Evolutionary conservation across 1,140 invertebrate species (phyloP), one percentile per base, ranked within the genome.

Genomic region (Polypedilum vanderplanki): DNA sequence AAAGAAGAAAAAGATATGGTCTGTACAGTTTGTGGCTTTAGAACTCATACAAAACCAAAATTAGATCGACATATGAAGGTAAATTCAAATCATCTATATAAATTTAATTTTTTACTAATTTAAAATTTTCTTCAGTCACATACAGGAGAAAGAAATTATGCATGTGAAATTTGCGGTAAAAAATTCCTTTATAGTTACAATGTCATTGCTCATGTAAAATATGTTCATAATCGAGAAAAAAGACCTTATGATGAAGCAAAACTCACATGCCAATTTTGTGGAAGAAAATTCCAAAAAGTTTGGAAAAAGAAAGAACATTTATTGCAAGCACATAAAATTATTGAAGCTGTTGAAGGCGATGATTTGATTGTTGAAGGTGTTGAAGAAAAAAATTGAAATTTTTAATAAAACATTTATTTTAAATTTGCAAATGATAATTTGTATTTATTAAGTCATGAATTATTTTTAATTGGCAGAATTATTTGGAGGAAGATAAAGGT

Each of bases 101-200:
- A n/a, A n/a, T n/a, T n/a, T n/a, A 33, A 33, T 33, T 33, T 33
- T 3, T 33, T 33, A 3, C 5, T 33, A 33, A 33, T 33, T 33
- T 33, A 33, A n/a, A n/a, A n/a, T n/a, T 33, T 33, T 33, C 24
- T 33, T 33, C 5, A 33, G 10, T 20, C 17, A 5, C 65, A 70
- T 7, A 70, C 65, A 20, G 65, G 65, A 1, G 17, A 70, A 20
- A 0, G 65, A 3, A 70, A 94, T 0, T 95, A 90, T 79, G 87
- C 89, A 40, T 97, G 95, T 81, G 88, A 89, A 22, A 87, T 91
- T 33, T 97, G 95, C 79, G 91, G 90, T 0, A 70, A 70, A 17
- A 18, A 12, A 18, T 70, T 70, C 20, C 65, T 70, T 8, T 70
- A 70, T 18, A 70, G 65, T 4, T 70, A 70, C 20, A 70, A 70